phyloP scores from a whole-genome alignment of 2,113 vertebrate genomes.

The Globicephala melas region DNA sequence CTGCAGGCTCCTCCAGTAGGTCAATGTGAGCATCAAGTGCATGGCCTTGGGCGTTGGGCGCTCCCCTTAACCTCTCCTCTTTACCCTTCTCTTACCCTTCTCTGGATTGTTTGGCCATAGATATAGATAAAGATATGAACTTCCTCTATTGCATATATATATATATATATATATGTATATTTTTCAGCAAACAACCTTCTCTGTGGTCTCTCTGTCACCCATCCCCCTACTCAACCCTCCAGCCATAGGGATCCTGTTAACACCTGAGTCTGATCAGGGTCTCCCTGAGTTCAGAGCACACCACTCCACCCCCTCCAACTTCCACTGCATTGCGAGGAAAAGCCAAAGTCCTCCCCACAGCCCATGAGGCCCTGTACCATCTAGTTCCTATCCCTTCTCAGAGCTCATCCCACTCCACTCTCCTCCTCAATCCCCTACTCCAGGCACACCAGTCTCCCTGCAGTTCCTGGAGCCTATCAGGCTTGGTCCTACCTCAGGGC shows the following conservation, averaged over 20 bases:
- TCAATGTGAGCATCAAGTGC: not conserved
- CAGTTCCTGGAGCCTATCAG: not conserved
- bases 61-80: not conserved
- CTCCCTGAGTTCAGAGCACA: not conserved
- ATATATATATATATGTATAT: not conserved
- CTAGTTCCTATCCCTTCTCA: not conserved
- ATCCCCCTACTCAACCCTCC: not conserved
- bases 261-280: not conserved
- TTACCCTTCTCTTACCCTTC: not conserved
- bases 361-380: not conserved
- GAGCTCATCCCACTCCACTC: not conserved
- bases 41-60: accelerated
- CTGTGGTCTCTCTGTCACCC: not conserved
- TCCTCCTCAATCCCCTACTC: not conserved
- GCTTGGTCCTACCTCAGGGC: not conserved
- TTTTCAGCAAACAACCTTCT: not conserved
- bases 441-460: not conserved
- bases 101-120: not conserved
- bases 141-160: too few species aligned
- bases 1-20: not conserved
- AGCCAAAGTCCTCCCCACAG: not conserved
- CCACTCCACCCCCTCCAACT: not conserved
- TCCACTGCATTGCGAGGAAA: not conserved
- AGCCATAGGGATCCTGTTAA: not conserved
- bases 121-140: too few species aligned